Percentiles rank a stretch among this genome's conserved stretches.
Conservation (phyloP, 2,797 vertebrate species). For the Geotrypetes seraphini region DNA sequence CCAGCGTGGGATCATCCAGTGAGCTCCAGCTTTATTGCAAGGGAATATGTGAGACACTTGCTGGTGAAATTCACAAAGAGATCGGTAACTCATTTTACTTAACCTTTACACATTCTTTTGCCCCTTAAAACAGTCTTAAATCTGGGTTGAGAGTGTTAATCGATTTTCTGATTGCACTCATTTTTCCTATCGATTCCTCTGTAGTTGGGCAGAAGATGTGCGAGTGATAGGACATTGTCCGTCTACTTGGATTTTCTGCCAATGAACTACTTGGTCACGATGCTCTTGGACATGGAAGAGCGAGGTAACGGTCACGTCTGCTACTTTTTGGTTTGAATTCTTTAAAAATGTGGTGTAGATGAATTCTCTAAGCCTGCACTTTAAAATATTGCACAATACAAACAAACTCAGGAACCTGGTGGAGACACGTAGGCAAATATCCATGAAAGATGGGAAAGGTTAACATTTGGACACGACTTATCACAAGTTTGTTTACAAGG, state of each 20-base stretch:
- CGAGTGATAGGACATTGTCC: slow-evolving; percentile 24
- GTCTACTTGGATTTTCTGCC: slow-evolving; percentile 56
- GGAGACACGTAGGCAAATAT: too few species aligned
- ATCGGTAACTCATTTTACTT: slow-evolving; percentile 52
- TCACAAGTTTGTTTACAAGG: too few species aligned
- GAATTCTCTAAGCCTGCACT: background rate
- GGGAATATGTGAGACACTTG: slow-evolving; percentile 43
- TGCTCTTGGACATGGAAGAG: slow-evolving; percentile 54
- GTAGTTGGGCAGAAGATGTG: slow-evolving; percentile 31
- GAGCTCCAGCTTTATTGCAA: slow-evolving; percentile 44
- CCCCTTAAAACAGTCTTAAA: background rate
- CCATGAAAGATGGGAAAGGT: too few species aligned
- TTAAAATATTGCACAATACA: too few species aligned
- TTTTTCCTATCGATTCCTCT: slow-evolving; percentile 13
- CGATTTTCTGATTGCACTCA: too few species aligned
- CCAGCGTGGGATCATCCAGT: slow-evolving; percentile 53
- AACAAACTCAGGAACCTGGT: too few species aligned
- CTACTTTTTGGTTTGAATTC: background rate
- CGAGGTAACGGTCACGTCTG: slow-evolving; percentile 36
- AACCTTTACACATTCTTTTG: too few species aligned
- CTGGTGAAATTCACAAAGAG: slow-evolving; percentile 37
- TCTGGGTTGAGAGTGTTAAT: background rate
- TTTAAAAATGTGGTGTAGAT: background rate
- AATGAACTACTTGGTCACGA: slow-evolving; percentile 62
- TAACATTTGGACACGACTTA: too few species aligned